Base-by-base conservation (phyloP, 2,797 vertebrate genomes). In the Crax fasciolata region DNA sequence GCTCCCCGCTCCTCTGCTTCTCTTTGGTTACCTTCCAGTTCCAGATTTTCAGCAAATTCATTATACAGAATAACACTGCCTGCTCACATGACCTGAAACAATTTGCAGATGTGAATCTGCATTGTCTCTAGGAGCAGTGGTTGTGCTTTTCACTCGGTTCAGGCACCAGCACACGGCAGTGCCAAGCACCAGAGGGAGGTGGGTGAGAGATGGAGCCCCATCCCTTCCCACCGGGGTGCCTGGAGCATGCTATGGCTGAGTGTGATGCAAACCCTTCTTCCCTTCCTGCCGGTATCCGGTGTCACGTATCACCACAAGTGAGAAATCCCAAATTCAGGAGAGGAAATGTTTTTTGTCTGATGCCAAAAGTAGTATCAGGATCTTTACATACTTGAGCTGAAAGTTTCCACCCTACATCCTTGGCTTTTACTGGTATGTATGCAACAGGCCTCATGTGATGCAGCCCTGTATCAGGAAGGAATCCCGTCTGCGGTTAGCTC, bases 21-120 rank as follows among this genome's bases (percentile, higher is more conserved):
- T 71, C 80, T 70, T 54, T 52, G 30, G 39, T 88, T 46, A 24
- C 77, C 58, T 89, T 94, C 89, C n/a, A 23, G 63, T 90, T 95
- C 90, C 93, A 58, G 51, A 44, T 90, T 89, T 19, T 51, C 81
- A 58, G 32, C 30, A 44, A 1, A 2, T 27, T 70, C 51, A 19
- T 0, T 0, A 32, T 41, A 20, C 5, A 54, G 84, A 81, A 41
- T 52, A 51, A 86, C 93, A 68, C 66, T 0, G 13, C 4, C 61
- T 25, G 35, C 39, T 94, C 63, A 21, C 41, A 17, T 70, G 51
- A 74, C 9, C 55, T 61, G 77, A 59, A 78, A 63, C 14, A 12
- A 55, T 25, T 59, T 6, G 15, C 27, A 86, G 78, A 17, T 1
- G 0, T 23, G 9, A 18, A 44, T 65, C 14, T 86, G 13, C 49